Evolutionary conservation across 2,888 invertebrate genomes (phyloP), one percentile per base, ranked within the genome.

Genomic region (Andrena chrysosceles): DNA sequence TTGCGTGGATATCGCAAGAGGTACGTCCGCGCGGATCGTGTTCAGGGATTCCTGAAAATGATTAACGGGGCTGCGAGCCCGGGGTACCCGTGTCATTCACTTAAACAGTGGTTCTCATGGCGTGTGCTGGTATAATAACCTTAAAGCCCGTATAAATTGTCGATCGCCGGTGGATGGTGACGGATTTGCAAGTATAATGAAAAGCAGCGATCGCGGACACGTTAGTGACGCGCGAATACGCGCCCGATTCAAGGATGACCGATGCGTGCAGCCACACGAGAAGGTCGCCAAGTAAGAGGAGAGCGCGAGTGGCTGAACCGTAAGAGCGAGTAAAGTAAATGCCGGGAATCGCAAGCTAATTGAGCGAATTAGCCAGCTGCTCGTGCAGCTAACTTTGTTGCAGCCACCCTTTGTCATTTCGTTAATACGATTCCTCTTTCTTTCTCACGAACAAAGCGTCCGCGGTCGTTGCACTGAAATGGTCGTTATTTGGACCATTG

Each of bases 301-400:
- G 67, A 59, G 6, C 52, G 4, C 52, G 74, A 76, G 71, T 56
- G 31, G 26, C 13, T 62, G 31, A 54, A 62, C 56, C 56, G 54
- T 23, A 62, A 42, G 42, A 13, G 42, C 42, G 48, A 77, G 73
- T 75, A 81, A 81, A 85, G 86, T 88, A 91, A 90, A 90, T 91
- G 92, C 90, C 86, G 84, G 83, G 91, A 92, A 93, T 92, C 91
- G 92, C 92, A 91, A 91, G 91, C 90, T 91, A 92, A 93, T 93
- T 90, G 92, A 91, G 90, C 83, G 90, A 93, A 92, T 92, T 92
- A 91, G 90, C 89, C 90, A 86, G 89, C 88, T 89, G 90, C 91
- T 92, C 91, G 89, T 89, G 91, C 91, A 89, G 89, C 85, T 83
- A 87, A 89, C 85, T 81, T 70, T 67, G 72, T 56, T 48, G 54